phyloP scores from a whole-genome alignment of 1,140 invertebrate genomes.

The Tribolium madens region DNA sequence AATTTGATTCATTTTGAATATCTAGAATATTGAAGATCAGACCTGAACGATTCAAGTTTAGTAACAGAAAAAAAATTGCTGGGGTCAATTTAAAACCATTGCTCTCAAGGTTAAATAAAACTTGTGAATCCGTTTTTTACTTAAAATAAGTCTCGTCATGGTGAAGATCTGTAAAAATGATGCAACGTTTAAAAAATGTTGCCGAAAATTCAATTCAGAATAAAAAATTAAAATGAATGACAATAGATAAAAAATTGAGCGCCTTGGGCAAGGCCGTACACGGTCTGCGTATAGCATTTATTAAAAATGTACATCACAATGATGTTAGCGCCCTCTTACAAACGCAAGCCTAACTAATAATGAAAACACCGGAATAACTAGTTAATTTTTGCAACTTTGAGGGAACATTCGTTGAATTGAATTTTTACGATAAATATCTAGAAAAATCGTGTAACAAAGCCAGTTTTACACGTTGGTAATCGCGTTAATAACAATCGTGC shows the following conservation, averaged over 20 bases:
- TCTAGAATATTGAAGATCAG: not conserved
- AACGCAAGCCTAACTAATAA: not conserved
- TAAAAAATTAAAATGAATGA: slow-evolving; percentile 9
- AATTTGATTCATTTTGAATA: slow-evolving; percentile 11
- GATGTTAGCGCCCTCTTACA: not conserved
- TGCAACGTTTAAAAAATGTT: not conserved
- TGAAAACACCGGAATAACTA: not conserved
- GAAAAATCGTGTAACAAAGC: no score
- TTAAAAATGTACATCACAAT: slow-evolving; percentile 1
- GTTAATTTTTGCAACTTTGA: no score
- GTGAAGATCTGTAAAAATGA: not conserved
- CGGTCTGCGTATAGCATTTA: not conserved
- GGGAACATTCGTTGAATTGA: no score
- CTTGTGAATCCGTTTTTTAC: not conserved
- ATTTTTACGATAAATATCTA: no score
- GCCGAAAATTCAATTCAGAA: slow-evolving; percentile 1
- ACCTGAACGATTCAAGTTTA: not conserved
- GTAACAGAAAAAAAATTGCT: not conserved
- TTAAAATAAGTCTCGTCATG: not conserved
- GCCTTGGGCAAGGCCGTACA: slow-evolving; percentile 16
- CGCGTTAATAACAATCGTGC: no score
- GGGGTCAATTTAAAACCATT: not conserved
- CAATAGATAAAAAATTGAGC: slow-evolving; percentile 7
- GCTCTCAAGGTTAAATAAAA: not conserved
- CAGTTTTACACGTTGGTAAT: no score